Percentiles rank a stretch among this genome's conserved stretches.
phyloP scores from a whole-genome alignment of 2,888 invertebrate genomes.

The Oscheius onirici region DNA sequence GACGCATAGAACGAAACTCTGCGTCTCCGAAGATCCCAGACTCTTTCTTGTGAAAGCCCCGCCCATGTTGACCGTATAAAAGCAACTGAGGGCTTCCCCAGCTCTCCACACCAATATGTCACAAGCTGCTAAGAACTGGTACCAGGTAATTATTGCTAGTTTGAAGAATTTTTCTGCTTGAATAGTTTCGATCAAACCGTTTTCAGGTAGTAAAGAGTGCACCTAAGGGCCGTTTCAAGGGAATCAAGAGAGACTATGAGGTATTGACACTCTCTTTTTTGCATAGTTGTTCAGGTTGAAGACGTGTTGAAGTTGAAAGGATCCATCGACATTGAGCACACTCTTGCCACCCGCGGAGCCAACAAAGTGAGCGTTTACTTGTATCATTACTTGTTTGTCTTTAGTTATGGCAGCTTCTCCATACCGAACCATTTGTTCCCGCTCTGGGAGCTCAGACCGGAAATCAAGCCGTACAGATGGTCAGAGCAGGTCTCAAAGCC shows the following conservation, averaged over 20 bases:
- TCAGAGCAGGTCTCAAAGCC: constrained; percentile 72
- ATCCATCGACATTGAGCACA: constrained; percentile 71
- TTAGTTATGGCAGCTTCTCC: constrained; percentile 70
- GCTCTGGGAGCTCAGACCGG: constrained; percentile 72
- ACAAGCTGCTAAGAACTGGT: constrained; percentile 60
- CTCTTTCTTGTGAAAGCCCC: constrained; percentile 12
- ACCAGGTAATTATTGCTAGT: constrained; percentile 47
- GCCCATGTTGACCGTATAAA: constrained; percentile 30
- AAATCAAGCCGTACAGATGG: constrained; percentile 73
- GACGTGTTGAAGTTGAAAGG: constrained; percentile 72
- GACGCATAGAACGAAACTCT: constrained; percentile 24
- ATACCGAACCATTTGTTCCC: constrained; percentile 71
- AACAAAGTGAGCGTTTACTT: constrained; percentile 54
- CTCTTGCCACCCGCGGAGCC: constrained; percentile 71
- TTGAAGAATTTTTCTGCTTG: background rate
- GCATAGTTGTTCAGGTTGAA: constrained; percentile 63
- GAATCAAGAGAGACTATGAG: constrained; percentile 70
- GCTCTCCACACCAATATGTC: constrained; percentile 28
- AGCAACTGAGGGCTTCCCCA: constrained; percentile 11
- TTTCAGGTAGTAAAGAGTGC: constrained; percentile 68
- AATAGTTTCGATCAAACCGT: background rate
- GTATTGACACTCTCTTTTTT: too few relatives aligned
- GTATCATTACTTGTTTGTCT: background rate
- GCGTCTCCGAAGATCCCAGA: constrained; percentile 13
- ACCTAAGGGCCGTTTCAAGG: constrained; percentile 71